Base-by-base conservation (phyloP, 2,113 vertebrate genomes). In the Cathartes aura region DNA sequence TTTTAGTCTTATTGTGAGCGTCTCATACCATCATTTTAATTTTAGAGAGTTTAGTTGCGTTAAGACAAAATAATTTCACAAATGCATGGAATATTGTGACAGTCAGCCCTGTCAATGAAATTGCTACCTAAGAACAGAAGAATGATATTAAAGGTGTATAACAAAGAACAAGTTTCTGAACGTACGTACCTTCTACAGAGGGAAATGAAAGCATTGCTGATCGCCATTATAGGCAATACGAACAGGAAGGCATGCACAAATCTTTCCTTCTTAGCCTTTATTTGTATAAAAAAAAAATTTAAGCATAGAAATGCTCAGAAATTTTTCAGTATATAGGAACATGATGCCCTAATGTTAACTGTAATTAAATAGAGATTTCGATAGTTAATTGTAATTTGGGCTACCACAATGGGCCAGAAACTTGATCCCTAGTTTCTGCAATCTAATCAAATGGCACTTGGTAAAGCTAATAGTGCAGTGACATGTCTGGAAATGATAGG, bases 281-380 rank as follows among this genome's bases (percentile, higher is more conserved):
- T 42, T 84, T 63, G 1, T 34, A 62, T 15, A n/a, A n/a, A n/a
- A n/a, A n/a, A n/a, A n/a, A n/a, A 1, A 4, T 74, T 80, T 15
- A 83, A n/a, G 4, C 11, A 60, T 1, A 70, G 38, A 78, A 87
- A 68, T 0, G 0, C 12, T 71, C 38, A 15, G 12, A 78, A 26
- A 3, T 12, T 40, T 42, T 18, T 15, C 0, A 27, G 60, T 38
- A 6, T 5, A 22, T 38, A n/a, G 3, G 30, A 72, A 47, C 5
- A 38, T 21, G 18, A 29, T 9, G 8, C 11, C 9, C 12, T 36
- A n/a, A 29, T 4, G 12, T 56, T 67, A n/a, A 21, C 26, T 26
- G 2, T 19, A 21, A 26, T 53, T 71, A 84, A 78, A 52, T 3
- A 50, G 18, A 70, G 32, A 0, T 15, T 67, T 82, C n/a, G 32